Conservation (phyloP, 2,113 vertebrate genomes). For the Mesitornis unicolor region DNA sequence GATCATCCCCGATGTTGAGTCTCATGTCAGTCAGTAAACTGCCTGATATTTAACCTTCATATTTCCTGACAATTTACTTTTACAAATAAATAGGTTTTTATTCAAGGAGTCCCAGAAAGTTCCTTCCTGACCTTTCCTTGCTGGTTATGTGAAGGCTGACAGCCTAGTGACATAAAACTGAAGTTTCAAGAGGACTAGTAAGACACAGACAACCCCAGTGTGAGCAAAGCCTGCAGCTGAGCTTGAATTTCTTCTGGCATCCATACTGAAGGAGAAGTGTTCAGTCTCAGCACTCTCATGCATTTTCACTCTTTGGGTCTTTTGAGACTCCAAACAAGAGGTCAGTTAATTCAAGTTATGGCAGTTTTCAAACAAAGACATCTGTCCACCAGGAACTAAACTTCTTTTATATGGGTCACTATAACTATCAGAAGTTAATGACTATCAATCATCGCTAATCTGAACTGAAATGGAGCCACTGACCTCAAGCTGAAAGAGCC, state of each 20-base stretch:
- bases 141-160: neutral
- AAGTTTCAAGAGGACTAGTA: neutral
- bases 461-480: slow-evolving; percentile 43
- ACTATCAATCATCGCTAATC: slow-evolving; percentile 45
- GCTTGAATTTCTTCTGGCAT: slow-evolving; percentile 6
- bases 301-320: neutral
- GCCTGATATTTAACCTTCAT: neutral
- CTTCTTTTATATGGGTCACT: slow-evolving; percentile 19
- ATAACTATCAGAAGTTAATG: slow-evolving; percentile 48
- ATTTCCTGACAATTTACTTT: neutral
- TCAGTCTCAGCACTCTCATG: neutral
- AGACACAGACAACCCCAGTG: neutral
- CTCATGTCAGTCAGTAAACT: neutral
- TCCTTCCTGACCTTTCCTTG: neutral
- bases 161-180: neutral
- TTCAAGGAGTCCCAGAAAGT: neutral
- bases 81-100: neutral
- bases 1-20: neutral
- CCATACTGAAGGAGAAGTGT: neutral
- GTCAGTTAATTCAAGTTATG: slow-evolving; percentile 15
- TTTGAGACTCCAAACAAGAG: neutral
- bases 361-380: slow-evolving; percentile 33
- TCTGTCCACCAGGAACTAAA: slow-evolving; percentile 28
- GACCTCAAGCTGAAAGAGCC: slow-evolving; percentile 42
- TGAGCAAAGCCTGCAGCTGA: neutral